phyloP scores from a whole-genome alignment of 1,140 invertebrate species.

The Oedothorax gibbosus region DNA sequence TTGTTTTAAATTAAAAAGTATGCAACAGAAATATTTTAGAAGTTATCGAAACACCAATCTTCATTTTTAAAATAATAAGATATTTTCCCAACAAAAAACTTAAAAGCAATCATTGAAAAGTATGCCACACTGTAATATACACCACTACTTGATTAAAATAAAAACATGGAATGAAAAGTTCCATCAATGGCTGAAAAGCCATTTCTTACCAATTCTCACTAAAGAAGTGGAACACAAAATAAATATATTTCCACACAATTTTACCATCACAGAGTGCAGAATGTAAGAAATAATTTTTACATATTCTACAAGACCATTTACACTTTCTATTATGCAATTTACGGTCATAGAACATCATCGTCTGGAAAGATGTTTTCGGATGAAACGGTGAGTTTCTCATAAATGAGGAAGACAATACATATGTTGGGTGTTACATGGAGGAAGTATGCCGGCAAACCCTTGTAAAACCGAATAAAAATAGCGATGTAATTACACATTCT shows the following conservation, averaged over 20 bases:
- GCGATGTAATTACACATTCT: background rate
- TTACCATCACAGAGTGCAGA: conserved; percentile 5
- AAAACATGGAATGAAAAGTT: too few species aligned
- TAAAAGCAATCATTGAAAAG: background rate
- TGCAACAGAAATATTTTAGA: too few species aligned
- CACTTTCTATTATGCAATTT: conserved; percentile 9
- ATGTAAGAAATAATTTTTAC: conserved; percentile 15
- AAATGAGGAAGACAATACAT: conserved; percentile 96
- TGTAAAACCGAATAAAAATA: conserved; percentile 83
- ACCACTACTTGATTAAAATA: background rate
- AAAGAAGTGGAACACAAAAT: background rate
- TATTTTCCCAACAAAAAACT: too few species aligned
- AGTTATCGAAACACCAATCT: too few species aligned
- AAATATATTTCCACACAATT: conserved; percentile 7
- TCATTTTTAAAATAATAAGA: too few species aligned
- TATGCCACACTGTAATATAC: background rate
- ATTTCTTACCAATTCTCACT: background rate
- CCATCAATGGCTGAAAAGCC: background rate
- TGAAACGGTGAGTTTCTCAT: conserved; percentile 85
- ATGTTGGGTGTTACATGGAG: conserved; percentile 97
- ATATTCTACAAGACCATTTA: conserved; percentile 20
- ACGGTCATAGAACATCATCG: conserved; percentile 58
- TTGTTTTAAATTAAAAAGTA: too few species aligned
- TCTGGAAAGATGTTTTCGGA: conserved; percentile 45
- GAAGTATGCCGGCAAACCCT: conserved; percentile 93